Conservation (phyloP, 2,888 invertebrate genomes). For the Cryptophagus acutangulus region DNA sequence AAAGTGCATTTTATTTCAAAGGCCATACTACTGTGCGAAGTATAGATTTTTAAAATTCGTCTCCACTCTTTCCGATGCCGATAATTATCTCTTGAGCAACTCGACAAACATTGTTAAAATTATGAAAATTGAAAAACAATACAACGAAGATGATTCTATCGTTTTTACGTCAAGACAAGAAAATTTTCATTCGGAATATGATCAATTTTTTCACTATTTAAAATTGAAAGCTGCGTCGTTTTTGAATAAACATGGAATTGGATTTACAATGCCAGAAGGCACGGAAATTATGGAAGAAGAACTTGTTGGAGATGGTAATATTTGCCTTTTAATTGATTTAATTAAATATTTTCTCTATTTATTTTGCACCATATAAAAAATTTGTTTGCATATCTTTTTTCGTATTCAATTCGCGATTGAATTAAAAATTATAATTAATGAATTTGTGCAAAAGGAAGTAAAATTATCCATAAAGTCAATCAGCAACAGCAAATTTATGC, state of each 20-base stretch:
- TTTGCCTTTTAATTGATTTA: background rate
- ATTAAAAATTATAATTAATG: too few relatives aligned
- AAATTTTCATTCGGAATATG: conserved; percentile 28
- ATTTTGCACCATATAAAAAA: too few relatives aligned
- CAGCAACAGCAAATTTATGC: too few relatives aligned
- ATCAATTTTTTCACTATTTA: conserved; percentile 38
- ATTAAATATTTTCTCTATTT: too few relatives aligned
- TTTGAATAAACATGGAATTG: conserved; percentile 34
- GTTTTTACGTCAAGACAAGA: conserved; percentile 8
- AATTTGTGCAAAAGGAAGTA: too few relatives aligned
- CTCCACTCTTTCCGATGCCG: conserved; percentile 2
- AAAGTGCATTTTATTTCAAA: conserved; percentile 29
- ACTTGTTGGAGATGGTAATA: background rate
- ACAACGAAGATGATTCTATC: conserved; percentile 7
- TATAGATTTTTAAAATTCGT: conserved; percentile 36
- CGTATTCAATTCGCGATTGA: too few relatives aligned
- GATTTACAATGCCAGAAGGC: conserved; percentile 35
- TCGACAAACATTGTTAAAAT: conserved; percentile 28
- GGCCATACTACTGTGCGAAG: conserved; percentile 35
- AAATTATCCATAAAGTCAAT: too few relatives aligned
- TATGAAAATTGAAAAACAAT: conserved; percentile 27
- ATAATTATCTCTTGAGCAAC: conserved; percentile 13
- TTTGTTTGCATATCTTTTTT: too few relatives aligned
- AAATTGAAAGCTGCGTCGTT: conserved; percentile 34
- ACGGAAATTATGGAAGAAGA: conserved; percentile 19